Conservation (phyloP, 2,888 invertebrate genomes). For the Alviniconcha strummeri region DNA sequence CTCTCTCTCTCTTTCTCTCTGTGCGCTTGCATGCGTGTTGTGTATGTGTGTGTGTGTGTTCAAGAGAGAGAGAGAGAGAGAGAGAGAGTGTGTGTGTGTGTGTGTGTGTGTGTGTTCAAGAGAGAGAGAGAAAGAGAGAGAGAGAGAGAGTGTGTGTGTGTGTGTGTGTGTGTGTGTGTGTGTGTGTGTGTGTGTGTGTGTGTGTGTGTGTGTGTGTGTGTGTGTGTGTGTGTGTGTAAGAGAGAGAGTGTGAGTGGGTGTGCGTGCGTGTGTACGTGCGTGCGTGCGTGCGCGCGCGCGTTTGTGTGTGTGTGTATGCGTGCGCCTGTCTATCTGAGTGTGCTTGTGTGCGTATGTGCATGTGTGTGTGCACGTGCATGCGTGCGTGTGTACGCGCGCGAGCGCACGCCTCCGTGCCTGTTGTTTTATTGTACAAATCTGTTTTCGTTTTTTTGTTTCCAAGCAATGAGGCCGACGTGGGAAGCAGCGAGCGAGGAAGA, state of each 20-base stretch:
- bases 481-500: no score
- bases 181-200: slow-evolving; percentile 18
- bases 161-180: slow-evolving; percentile 3
- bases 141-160: not conserved
- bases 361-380: slow-evolving; percentile 8
- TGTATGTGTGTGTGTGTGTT: no score
- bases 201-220: slow-evolving; percentile 1
- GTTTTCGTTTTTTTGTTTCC: not conserved
- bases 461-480: no score
- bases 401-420: not conserved
- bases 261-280: not conserved
- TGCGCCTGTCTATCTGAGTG: slow-evolving; percentile 3
- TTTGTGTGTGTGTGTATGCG: not conserved
- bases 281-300: not conserved
- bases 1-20: slow-evolving; percentile 1
- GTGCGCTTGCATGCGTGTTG: no score
- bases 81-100: not conserved
- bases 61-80: no score
- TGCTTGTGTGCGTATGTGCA: not conserved
- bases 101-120: not conserved
- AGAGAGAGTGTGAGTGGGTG: not conserved
- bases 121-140: no score
- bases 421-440: not conserved
- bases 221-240: not conserved
- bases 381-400: not conserved